Conservation (phyloP, 2,797 vertebrate species). For the Hypotaenidia okinawae region DNA sequence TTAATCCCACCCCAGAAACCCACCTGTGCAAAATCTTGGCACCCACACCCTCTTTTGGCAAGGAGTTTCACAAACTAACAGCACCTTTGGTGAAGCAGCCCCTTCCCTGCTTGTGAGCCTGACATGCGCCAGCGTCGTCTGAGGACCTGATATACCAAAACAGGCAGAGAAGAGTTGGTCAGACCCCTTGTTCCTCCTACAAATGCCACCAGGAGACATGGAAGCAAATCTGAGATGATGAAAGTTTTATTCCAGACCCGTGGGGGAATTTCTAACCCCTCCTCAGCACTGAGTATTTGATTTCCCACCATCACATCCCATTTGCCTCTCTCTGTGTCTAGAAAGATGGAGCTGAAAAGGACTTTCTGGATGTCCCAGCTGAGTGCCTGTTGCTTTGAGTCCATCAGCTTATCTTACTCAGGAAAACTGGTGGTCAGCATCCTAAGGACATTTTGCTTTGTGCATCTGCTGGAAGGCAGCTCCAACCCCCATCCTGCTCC, state of each 20-base stretch:
- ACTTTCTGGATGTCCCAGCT: background rate
- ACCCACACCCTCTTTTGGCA: background rate
- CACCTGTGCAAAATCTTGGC: background rate
- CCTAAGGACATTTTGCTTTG: background rate
- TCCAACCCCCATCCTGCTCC: background rate
- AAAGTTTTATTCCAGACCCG: background rate
- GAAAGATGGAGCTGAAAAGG: background rate
- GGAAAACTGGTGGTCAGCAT: background rate
- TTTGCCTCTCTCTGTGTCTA: background rate
- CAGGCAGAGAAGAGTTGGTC: background rate
- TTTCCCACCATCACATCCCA: background rate
- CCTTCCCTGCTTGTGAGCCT: background rate
- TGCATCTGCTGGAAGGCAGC: background rate
- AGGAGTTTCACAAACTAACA: background rate
- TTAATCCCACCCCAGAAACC: background rate
- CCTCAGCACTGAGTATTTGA: background rate
- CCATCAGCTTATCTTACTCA: background rate
- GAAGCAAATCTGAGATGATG: background rate
- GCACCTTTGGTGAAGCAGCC: background rate
- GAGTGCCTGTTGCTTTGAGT: background rate
- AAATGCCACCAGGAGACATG: rapidly evolving
- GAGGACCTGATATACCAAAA: background rate
- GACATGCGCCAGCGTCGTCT: background rate
- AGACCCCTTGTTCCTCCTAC: background rate
- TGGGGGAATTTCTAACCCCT: background rate